Evolutionary conservation across 2,113 vertebrate genomes (phyloP).

Genomic region (Pelvicachromis taeniatus): DNA sequence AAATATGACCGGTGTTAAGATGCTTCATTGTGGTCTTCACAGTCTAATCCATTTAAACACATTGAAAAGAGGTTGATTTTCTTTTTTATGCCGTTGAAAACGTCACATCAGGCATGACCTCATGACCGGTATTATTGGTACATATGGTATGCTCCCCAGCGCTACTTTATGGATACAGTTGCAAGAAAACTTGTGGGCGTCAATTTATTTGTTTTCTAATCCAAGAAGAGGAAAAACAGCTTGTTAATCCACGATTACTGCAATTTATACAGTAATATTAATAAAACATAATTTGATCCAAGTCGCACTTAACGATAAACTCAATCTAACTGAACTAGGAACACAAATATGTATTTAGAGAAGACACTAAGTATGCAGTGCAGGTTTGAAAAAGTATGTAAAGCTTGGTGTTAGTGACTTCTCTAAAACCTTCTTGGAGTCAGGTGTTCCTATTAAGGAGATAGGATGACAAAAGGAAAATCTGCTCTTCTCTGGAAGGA

Average conservation of each 20-base stretch:
- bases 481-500: not conserved
- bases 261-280: not conserved
- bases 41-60: not conserved
- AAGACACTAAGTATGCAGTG: not conserved
- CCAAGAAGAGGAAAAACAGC: not conserved
- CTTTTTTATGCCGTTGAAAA: not conserved
- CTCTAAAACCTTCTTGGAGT: not conserved
- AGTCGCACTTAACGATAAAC: not conserved
- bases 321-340: not conserved
- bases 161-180: not conserved
- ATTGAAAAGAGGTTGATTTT: not conserved
- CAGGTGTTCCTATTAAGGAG: not conserved
- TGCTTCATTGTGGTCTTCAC: not conserved
- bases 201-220: not conserved
- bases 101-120: not conserved
- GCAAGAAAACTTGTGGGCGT: not conserved
- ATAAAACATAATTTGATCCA: not conserved
- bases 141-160: not conserved
- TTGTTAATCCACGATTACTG: not conserved
- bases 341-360: not conserved
- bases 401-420: not conserved
- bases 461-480: not conserved
- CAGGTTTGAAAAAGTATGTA: not conserved
- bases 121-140: too few species aligned
- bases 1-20: not conserved